phyloP scores from a whole-genome alignment of 2,113 vertebrate genomes.

The Laterallus jamaicensis region DNA sequence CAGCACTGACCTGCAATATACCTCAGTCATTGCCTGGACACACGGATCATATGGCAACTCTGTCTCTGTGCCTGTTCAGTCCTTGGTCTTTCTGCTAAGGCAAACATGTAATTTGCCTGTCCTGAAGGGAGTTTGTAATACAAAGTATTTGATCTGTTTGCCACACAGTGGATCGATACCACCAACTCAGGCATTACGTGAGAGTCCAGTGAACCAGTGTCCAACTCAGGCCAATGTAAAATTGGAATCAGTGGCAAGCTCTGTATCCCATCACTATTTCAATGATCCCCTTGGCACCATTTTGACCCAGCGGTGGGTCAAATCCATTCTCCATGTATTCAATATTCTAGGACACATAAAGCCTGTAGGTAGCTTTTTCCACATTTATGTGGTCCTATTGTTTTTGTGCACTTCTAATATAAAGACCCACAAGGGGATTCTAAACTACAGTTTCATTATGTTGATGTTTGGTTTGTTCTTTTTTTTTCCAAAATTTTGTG shows the following conservation, averaged over 20 bases:
- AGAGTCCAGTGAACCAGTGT: background rate
- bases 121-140: background rate
- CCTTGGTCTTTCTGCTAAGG: background rate
- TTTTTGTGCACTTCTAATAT: background rate
- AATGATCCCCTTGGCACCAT: background rate
- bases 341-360: background rate
- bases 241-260: background rate
- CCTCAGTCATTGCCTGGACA: background rate
- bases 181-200: background rate
- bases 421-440: background rate
- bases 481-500: background rate
- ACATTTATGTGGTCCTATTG: background rate
- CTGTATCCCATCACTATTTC: background rate
- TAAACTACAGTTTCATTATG: background rate
- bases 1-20: background rate
- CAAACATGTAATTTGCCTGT: background rate
- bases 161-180: background rate
- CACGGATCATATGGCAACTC: background rate
- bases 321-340: background rate
- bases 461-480: background rate
- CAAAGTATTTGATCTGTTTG: background rate
- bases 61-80: background rate
- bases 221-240: background rate
- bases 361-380: background rate
- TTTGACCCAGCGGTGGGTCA: background rate